Evolutionary conservation across 2,888 invertebrate species (phyloP).

Genomic region (Aleiodes leptofemur): DNA sequence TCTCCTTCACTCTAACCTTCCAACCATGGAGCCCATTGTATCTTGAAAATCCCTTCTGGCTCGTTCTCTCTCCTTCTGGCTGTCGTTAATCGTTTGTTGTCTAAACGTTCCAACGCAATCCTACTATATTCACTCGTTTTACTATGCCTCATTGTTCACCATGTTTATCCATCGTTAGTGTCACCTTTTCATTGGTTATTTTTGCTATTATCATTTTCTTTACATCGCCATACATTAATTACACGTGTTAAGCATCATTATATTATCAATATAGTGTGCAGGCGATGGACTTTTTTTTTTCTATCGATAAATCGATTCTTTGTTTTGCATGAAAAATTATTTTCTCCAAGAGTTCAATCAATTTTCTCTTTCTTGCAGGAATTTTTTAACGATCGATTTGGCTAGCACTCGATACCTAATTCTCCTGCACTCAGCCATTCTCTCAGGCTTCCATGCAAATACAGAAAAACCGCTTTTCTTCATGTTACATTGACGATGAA

Average conservation of each 20-base stretch:
- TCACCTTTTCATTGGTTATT: slow-evolving; percentile 47
- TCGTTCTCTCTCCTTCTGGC: slow-evolving; percentile 42
- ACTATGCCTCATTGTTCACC: slow-evolving; percentile 38
- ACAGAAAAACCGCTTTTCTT: slow-evolving; percentile 46
- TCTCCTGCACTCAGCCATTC: slow-evolving; percentile 16
- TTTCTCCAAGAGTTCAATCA: too few species aligned
- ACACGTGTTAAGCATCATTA: not conserved
- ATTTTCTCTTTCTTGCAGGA: not conserved
- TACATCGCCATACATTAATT: slow-evolving; percentile 16
- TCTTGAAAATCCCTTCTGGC: slow-evolving; percentile 41
- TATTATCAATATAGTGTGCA: slow-evolving; percentile 40
- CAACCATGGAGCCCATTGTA: slow-evolving; percentile 32
- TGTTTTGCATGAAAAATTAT: too few species aligned
- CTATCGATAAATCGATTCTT: too few species aligned
- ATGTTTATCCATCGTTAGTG: slow-evolving; percentile 34
- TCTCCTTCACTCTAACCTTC: not conserved
- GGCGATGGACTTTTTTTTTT: slow-evolving; percentile 32
- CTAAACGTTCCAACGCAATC: slow-evolving; percentile 65
- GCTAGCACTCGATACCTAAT: not conserved
- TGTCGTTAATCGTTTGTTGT: slow-evolving; percentile 72
- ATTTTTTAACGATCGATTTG: slow-evolving; percentile 38
- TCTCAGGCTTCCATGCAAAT: slow-evolving; percentile 20
- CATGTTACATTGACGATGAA: slow-evolving; percentile 50
- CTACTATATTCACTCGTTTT: slow-evolving; percentile 49
- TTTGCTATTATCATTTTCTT: slow-evolving; percentile 44